Conservation (phyloP, 2,113 vertebrate species). For the Pan paniscus region DNA sequence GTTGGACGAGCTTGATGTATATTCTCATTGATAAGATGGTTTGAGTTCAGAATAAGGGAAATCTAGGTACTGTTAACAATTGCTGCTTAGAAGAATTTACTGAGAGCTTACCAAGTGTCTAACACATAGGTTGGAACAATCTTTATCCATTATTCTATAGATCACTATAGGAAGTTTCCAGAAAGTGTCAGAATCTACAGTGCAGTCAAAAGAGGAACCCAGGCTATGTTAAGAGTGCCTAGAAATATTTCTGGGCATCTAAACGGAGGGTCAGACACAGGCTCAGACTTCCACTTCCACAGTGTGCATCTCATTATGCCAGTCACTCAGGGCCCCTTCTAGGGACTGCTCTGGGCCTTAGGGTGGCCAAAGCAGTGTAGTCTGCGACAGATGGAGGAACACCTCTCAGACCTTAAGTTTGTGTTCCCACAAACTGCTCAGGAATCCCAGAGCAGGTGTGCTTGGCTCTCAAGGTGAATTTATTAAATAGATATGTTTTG, state of each 20-base stretch:
- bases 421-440: too few species aligned
- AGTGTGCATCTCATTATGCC: fast-evolving
- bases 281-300: fast-evolving
- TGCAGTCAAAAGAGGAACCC: background rate
- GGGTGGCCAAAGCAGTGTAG: fast-evolving
- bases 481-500: background rate
- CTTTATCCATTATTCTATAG: background rate
- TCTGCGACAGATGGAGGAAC: background rate
- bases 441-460: background rate
- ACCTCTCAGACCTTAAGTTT: fast-evolving
- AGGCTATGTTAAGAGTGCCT: background rate
- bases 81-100: background rate
- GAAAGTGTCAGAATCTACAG: background rate
- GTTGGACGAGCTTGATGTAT: too few species aligned
- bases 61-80: background rate
- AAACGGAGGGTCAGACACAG: background rate
- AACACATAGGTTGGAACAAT: background rate
- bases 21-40: background rate
- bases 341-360: fast-evolving
- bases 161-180: background rate
- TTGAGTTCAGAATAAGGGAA: background rate
- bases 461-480: background rate
- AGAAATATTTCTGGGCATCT: background rate
- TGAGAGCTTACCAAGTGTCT: background rate
- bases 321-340: fast-evolving